Percentiles rank a stretch among this genome's conserved stretches.
Conservation (phyloP, 1,140 invertebrate species). For the Hestina assimilis region DNA sequence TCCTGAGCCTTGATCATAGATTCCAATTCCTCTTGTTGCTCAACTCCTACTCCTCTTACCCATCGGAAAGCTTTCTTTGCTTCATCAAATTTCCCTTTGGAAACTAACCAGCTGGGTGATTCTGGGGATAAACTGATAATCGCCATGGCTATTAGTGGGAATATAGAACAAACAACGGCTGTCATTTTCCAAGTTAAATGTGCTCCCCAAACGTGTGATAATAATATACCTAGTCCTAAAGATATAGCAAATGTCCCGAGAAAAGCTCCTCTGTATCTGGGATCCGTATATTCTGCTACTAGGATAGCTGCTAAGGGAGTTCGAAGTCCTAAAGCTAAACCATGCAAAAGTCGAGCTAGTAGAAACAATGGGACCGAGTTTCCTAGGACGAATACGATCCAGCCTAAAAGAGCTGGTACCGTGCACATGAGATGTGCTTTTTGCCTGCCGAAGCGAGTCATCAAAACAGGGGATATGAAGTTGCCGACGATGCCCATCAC, state of each 20-base stretch:
- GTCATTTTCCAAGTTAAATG: constrained; percentile 69
- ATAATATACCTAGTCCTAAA: constrained; percentile 60
- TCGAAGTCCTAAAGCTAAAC: constrained; percentile 57
- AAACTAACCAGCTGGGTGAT: constrained; percentile 66
- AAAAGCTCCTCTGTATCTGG: constrained; percentile 65
- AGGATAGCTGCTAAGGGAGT: constrained; percentile 66
- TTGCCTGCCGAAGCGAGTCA: constrained; percentile 62
- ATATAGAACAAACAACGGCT: constrained; percentile 55
- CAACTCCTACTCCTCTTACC: constrained; percentile 56
- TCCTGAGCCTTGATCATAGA: constrained; percentile 62
- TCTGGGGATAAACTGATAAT: constrained; percentile 70
- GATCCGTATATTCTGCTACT: constrained; percentile 69
- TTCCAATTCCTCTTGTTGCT: constrained; percentile 54
- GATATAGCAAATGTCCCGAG: constrained; percentile 68
- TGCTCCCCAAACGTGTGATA: constrained; percentile 65
- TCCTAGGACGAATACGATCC: constrained; percentile 60
- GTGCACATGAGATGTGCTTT: constrained; percentile 64
- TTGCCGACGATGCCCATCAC: constrained; percentile 69
- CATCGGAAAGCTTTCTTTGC: constrained; percentile 64
- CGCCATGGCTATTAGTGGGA: constrained; percentile 59
- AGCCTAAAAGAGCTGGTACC: constrained; percentile 60
- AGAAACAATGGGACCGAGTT: constrained; percentile 58
- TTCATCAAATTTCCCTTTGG: constrained; percentile 61
- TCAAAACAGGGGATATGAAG: constrained; percentile 66
- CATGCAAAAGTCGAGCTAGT: constrained; percentile 57